Conservation (phyloP, 2,113 vertebrate species). For the Melanocharis versteri region DNA sequence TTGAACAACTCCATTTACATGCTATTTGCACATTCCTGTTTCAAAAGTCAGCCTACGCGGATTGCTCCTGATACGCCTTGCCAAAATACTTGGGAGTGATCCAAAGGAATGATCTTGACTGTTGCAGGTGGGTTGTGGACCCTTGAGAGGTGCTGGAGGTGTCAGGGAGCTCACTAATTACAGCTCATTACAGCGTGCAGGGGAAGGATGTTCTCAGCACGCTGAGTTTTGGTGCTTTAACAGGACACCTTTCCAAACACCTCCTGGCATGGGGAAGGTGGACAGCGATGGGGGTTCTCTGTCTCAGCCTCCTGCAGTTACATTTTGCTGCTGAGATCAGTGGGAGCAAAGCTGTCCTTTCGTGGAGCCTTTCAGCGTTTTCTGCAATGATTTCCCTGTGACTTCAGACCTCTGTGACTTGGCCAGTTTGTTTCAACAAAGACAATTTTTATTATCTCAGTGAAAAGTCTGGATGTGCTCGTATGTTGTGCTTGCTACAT, state of each 20-base stretch:
- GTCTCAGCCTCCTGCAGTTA: neutral
- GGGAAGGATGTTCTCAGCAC: constrained; percentile 6
- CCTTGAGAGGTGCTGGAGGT: neutral
- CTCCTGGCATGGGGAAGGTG: neutral
- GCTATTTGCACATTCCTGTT: neutral
- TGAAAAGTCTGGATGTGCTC: constrained; percentile 37
- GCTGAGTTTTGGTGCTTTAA: neutral
- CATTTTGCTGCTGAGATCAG: neutral
- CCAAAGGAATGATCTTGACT: neutral
- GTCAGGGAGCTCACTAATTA: constrained; percentile 42
- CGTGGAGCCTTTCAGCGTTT: neutral
- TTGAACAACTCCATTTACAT: neutral
- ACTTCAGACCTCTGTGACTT: neutral
- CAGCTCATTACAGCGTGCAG: neutral
- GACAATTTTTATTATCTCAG: constrained; percentile 37
- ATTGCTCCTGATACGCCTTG: neutral
- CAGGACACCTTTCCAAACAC: neutral
- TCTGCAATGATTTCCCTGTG: neutral
- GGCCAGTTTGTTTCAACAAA: neutral
- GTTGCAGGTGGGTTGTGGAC: constrained; percentile 43
- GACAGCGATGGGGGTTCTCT: neutral
- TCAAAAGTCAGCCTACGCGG: neutral
- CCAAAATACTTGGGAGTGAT: constrained; percentile 5
- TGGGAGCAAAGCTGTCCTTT: neutral
- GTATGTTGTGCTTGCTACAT: neutral